phyloP scores from a whole-genome alignment of 2,113 vertebrate genomes.

The Castor canadensis region DNA sequence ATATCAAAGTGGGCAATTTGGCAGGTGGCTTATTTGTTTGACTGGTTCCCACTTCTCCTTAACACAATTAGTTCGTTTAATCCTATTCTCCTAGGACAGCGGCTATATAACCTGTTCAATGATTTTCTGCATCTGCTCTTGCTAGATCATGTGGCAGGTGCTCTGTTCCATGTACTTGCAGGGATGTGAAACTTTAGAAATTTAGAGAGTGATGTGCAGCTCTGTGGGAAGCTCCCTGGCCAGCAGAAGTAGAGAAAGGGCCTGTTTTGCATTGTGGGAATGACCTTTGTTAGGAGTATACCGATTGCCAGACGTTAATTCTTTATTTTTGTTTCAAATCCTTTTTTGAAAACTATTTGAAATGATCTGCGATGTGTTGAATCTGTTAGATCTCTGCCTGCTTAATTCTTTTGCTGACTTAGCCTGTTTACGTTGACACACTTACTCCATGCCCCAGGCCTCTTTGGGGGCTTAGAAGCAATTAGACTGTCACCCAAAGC shows the following conservation, averaged over 20 bases:
- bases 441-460: constrained; percentile 18
- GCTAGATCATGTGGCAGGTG: neutral
- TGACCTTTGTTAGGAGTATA: neutral
- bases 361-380: constrained; percentile 40
- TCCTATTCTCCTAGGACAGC: constrained; percentile 16
- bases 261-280: neutral
- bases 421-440: constrained; percentile 52
- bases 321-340: constrained; percentile 55
- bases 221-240: neutral
- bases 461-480: constrained; percentile 60
- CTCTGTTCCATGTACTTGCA: neutral
- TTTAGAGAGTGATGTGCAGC: neutral
- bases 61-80: constrained; percentile 37
- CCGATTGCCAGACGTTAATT: constrained; percentile 39
- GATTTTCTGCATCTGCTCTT: neutral
- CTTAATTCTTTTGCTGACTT: constrained; percentile 60
- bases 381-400: constrained; percentile 27
- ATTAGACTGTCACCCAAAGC: constrained; percentile 71
- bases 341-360: constrained; percentile 43
- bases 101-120: neutral
- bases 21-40: constrained; percentile 21
- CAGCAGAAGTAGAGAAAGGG: neutral
- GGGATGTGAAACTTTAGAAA: neutral
- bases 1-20: neutral
- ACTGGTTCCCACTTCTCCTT: neutral